Conservation (phyloP, 2,113 vertebrate genomes). For the Fulmarus glacialis region DNA sequence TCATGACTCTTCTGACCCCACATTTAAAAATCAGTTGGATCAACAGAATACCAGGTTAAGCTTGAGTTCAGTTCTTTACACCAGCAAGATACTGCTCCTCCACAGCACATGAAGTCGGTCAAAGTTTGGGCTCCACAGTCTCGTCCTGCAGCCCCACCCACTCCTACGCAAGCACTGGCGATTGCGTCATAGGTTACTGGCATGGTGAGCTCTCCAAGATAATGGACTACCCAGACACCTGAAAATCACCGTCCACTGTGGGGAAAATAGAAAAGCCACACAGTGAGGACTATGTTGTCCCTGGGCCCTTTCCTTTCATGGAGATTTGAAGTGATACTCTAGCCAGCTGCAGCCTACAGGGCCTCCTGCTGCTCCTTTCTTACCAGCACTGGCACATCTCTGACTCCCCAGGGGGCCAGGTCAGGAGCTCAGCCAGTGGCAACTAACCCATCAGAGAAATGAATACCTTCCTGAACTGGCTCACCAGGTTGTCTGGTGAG, state of each 20-base stretch:
- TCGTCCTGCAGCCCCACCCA: neutral
- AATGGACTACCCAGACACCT: neutral
- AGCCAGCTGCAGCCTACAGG: neutral
- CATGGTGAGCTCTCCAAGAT: neutral
- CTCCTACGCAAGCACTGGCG: accelerated
- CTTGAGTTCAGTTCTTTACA: neutral
- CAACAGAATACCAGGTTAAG: neutral
- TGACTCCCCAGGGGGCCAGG: accelerated
- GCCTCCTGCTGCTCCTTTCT: neutral
- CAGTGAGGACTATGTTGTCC: neutral
- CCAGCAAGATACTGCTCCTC: neutral
- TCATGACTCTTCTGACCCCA: neutral
- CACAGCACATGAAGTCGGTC: neutral
- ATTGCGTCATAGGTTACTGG: neutral
- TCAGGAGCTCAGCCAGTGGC: neutral
- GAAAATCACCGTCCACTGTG: neutral
- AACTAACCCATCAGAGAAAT: accelerated
- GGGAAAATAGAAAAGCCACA: neutral
- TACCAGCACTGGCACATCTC: neutral
- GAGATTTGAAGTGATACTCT: neutral
- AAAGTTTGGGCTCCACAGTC: neutral
- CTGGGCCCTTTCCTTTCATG: neutral
- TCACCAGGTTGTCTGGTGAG: neutral
- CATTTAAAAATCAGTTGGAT: neutral
- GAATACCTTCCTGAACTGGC: neutral